Percentiles rank a stretch among this genome's conserved stretches.
These are phyloP conservation scores for Dasypolia templi DNA, from an alignment of 2,888 invertebrate species.

Conservation along the genomic window DNA sequence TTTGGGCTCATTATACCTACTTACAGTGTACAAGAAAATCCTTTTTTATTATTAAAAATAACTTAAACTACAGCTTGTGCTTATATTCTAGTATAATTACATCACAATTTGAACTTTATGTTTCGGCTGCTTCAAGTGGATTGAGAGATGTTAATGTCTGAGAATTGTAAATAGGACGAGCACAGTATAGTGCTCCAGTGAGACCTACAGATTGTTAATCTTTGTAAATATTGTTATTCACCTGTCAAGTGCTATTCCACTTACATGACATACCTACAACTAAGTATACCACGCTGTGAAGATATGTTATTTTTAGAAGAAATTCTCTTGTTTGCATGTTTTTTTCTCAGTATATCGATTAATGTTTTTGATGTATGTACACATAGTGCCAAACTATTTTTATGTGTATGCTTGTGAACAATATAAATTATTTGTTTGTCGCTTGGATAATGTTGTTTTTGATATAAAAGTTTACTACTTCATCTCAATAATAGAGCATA, in stretches of 20 bases:
- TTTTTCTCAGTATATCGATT: slow-evolving; percentile 77
- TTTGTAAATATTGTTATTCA: slow-evolving; percentile 88
- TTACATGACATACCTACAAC: slow-evolving; percentile 68
- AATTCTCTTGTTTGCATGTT: slow-evolving; percentile 77
- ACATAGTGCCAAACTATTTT: slow-evolving; percentile 87
- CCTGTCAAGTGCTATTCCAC: slow-evolving; percentile 83
- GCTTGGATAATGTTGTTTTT: slow-evolving; percentile 66
- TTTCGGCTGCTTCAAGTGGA: slow-evolving; percentile 53
- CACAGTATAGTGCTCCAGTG: slow-evolving; percentile 69
- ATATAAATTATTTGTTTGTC: slow-evolving; percentile 65
- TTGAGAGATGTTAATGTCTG: slow-evolving; percentile 62
- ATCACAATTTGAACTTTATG: slow-evolving; percentile 44
- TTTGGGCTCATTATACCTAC: too few species aligned
- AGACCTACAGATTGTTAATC: slow-evolving; percentile 81
- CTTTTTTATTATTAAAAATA: slow-evolving; percentile 31
- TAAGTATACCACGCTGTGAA: slow-evolving; percentile 79
- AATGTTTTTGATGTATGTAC: slow-evolving; percentile 72
- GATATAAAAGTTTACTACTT: slow-evolving; percentile 56
- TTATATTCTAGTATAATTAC: slow-evolving; percentile 61
- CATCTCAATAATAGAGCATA: slow-evolving; percentile 54
- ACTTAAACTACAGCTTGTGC: slow-evolving; percentile 37
- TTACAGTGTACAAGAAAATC: slow-evolving; percentile 33
- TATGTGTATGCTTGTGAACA: slow-evolving; percentile 76
- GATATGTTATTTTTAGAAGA: slow-evolving; percentile 81
- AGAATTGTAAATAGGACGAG: slow-evolving; percentile 65